phyloP scores from a whole-genome alignment of 2,888 invertebrate genomes.

The Tetranychus piercei region DNA sequence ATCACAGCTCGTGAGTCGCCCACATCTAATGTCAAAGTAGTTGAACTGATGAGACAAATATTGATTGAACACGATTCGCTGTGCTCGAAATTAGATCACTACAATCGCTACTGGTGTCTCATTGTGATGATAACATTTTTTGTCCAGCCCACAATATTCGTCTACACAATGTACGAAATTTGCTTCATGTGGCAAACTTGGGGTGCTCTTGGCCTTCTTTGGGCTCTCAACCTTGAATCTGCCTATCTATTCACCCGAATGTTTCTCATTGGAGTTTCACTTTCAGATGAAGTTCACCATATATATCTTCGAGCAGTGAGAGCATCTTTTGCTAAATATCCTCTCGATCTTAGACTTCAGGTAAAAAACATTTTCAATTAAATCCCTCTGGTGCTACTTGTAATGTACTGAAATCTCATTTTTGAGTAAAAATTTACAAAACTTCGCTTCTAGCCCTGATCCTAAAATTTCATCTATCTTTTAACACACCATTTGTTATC shows the following conservation, averaged over 20 bases:
- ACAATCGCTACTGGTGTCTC: conserved; percentile 8
- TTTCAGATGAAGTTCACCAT: conserved; percentile 1
- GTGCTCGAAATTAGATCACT: conserved; percentile 3
- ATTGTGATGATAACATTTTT: neutral
- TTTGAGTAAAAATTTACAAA: no score
- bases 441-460: no score
- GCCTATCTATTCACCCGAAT: conserved; percentile 2
- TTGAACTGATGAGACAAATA: conserved; percentile 9
- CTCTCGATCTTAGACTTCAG: conserved; percentile 6
- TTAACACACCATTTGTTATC: no score
- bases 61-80: conserved; percentile 8
- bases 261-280: neutral
- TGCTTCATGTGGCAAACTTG: neutral
- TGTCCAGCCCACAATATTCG: neutral
- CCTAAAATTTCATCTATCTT: no score
- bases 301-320: neutral
- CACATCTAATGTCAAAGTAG: neutral
- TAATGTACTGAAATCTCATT: no score
- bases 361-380: neutral
- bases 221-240: neutral
- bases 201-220: neutral
- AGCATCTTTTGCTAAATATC: conserved; percentile 9
- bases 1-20: neutral
- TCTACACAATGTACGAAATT: conserved; percentile 3
- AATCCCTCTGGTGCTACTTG: neutral